Base-by-base conservation (phyloP, 2,888 invertebrate species). In the Alviniconcha strummeri region DNA sequence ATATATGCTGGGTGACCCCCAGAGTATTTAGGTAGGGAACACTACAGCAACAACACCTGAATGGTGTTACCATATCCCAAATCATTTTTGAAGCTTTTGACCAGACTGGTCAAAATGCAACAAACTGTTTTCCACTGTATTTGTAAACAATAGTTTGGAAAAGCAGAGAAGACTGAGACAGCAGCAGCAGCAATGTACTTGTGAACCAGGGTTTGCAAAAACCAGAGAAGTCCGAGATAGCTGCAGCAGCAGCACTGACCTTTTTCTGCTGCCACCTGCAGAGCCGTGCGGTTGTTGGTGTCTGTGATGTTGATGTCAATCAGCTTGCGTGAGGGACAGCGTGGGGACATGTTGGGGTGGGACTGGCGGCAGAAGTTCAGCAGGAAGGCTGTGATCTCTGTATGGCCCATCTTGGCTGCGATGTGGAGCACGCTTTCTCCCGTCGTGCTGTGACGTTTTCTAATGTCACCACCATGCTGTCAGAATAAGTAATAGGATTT, bases 211-310 rank as follows among this genome's bases (percentile, higher is more conserved):
- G 36, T 36, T 36, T 36, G 36, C 36, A 36, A 36, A 36, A 36
- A 36, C 1, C 36, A 36, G 36, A 36, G 36, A 36, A 36, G 36
- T 36, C 36, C 3, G 36, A 36, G 36, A 36, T 36, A 36, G 36
- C 36, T 36, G 36, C 36, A 36, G 36, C 36, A 36, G 36, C 36
- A 36, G 36, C 36, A 36, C 36, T 36, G 83, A 92, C 93, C 93
- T 89, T 90, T 92, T 64, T 92, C 92, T 13, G 92, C 91, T 5
- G 92, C 92, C 76, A 91, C 71, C 83, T 92, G 91, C 36, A 93
- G 87, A 15, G 92, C 89, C 5, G 92, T 92, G 86, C 89, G 90
- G 60, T 88, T 88, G 56, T 90, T 89, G 74, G 84, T 84, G 84
- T 92, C 91, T 15, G 90, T 75, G 15, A 89, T 89, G 87, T 93